Conservation (phyloP, 2,113 vertebrate genomes). For the Choloepus hoffmanni region DNA sequence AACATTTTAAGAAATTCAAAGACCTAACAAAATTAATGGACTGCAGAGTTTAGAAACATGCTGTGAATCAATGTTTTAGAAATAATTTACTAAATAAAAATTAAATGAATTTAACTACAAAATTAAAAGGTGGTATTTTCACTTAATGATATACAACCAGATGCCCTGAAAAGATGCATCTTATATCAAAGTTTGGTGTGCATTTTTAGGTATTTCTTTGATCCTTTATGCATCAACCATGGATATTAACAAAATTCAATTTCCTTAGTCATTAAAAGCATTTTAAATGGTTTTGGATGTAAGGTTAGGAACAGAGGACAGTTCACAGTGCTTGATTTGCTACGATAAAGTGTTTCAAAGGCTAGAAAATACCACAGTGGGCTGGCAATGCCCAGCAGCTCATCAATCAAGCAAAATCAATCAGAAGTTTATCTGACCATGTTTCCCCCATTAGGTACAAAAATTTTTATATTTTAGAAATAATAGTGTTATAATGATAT, state of each 20-base stretch:
- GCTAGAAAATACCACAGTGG: neutral
- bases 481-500: neutral
- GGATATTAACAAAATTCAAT: slow-evolving; percentile 14
- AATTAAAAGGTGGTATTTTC: slow-evolving; percentile 51
- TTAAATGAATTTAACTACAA: slow-evolving; percentile 55
- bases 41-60: slow-evolving; percentile 30
- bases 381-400: neutral
- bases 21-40: slow-evolving; percentile 61
- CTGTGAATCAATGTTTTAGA: slow-evolving; percentile 63
- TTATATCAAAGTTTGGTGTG: neutral
- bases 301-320: neutral
- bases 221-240: neutral
- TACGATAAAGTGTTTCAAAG: neutral
- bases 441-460: neutral
- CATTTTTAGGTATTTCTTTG: slow-evolving; percentile 14
- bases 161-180: neutral
- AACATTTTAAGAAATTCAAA: slow-evolving; percentile 55
- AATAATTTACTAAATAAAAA: slow-evolving; percentile 54
- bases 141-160: neutral
- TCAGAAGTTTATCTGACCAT: neutral
- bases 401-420: neutral
- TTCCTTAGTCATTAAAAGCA: neutral
- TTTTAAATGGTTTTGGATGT: slow-evolving; percentile 21
- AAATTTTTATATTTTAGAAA: neutral
- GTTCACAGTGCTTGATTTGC: neutral